Evolutionary conservation across 1,140 invertebrate genomes (phyloP), one percentile per base, ranked within the genome.

Genomic region (Drosophila truncata): DNA sequence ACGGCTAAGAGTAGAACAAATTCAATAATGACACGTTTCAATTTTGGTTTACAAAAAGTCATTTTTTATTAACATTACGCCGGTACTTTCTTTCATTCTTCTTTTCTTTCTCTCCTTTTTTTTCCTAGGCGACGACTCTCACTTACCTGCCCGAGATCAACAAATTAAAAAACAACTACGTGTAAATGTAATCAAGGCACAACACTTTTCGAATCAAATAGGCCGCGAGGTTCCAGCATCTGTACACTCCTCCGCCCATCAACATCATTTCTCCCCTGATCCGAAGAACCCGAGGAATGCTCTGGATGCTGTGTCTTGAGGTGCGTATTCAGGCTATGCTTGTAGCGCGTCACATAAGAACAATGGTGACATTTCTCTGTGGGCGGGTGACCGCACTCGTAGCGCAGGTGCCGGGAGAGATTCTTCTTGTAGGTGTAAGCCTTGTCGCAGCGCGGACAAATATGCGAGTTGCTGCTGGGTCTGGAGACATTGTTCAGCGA

Each of bases 331-430:
- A 95, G 94, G 70, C 94, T 94, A 37, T 93, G 93, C 65, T 94
- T 95, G 54, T 94, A 94, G 20, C 94, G 93, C 4, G 94, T 93
- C 71, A 93, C 93, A 74, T 95, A 94, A 3, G 93, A 82, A 57
- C 95, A 95, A 73, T 94, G 93, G 16, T 92, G 93, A 81, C 95
- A 95, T 69, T 94, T 92, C 63, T 94, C 94, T n/a, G 94, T 93
- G 1, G 95, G 94, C 80, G 93, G 93, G 58, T 94, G 94, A 35
- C 94, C 94, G 71, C 95, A 95, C 75, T 95, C 94, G 82, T 94
- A 95, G 37, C 93, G 93, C 37, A 93, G 75, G 75, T 95, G 94
- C 20, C 94, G 94, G 27, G 93, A 93, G 5, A 95, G 82, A 13
- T 95, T 94, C 64, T 93, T 93, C 55, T 94, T 94, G 83, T 94